A percentile compares a stretch with the other conserved stretches of the same genome.
Evolutionary conservation across 2,888 invertebrate species (phyloP).

Genomic region (Drosophila barbarae): DNA sequence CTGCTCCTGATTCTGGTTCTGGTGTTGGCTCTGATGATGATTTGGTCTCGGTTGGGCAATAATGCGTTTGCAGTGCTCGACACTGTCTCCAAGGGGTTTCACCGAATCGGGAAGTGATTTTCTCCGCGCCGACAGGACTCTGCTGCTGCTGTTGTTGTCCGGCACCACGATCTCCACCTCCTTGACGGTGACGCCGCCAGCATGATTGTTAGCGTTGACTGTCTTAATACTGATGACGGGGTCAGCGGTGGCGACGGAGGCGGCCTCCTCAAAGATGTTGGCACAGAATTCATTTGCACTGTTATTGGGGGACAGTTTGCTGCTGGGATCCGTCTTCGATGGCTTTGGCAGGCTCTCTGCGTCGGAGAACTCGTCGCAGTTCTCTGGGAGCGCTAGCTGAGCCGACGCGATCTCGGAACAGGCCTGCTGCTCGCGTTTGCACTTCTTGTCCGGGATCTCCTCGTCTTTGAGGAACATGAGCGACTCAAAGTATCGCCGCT

Average conservation of each 20-base stretch:
- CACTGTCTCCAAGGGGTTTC: slow-evolving; percentile 6
- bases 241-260: slow-evolving; percentile 38
- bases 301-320: slow-evolving; percentile 63
- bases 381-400: slow-evolving; percentile 42
- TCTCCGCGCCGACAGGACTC: slow-evolving; percentile 45
- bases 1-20: slow-evolving; percentile 2
- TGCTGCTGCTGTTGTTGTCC: slow-evolving; percentile 28
- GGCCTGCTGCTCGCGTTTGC: slow-evolving; percentile 51
- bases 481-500: slow-evolving; percentile 78
- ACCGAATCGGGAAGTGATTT: slow-evolving; percentile 43
- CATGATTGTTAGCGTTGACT: slow-evolving; percentile 50
- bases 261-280: slow-evolving; percentile 62
- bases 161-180: slow-evolving; percentile 61
- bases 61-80: slow-evolving; percentile 21
- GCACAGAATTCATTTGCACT: slow-evolving; percentile 64
- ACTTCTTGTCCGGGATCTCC: slow-evolving; percentile 71
- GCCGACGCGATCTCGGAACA: slow-evolving; percentile 43
- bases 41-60: slow-evolving; percentile 13
- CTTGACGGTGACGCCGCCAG: slow-evolving; percentile 49
- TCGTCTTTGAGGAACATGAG: slow-evolving; percentile 79
- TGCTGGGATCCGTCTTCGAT: slow-evolving; percentile 49
- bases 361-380: slow-evolving; percentile 62
- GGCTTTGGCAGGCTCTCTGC: slow-evolving; percentile 64
- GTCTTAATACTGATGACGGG: slow-evolving; percentile 62
- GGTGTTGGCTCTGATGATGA: slow-evolving; percentile 1